Base-by-base conservation (phyloP, 2,797 vertebrate species). In the Scyliorhinus canicula region DNA sequence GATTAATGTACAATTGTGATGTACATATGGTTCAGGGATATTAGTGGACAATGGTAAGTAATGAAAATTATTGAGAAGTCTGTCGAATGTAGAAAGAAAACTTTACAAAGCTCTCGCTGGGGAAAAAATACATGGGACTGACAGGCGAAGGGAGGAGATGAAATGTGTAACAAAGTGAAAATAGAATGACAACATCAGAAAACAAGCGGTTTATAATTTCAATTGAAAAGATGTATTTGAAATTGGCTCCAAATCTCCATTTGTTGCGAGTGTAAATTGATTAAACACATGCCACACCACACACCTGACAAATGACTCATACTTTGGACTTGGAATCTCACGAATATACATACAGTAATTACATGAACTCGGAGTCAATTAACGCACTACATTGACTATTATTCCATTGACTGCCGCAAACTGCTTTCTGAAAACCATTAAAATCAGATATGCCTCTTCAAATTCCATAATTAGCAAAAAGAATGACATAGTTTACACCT, bases 261-360 rank as follows among this genome's bases (percentile, higher is more conserved):
- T 93, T 69, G 26, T 93, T 67, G 90, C 28, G 57, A 93, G 60
- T 67, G 63, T 69, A 50, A 93, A 71, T 47, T 52, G 65, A 7
- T 71, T 93, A 71, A 93, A 71, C 85, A 52, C 71, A 35, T 71
- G 65, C 47, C 71, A 31, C 65, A 16, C 44, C 93, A 35, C 40
- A 93, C 93, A 93, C 67, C 93, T 69, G 47, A 93, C 12, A 93
- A 67, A 47, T 71, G 93, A 93, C 40, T 93, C 65, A 93, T 50
- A 31, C 26, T 93, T 93, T 93, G 44, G 65, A 35, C 44, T 52
- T 67, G 67, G 50, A 93, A 93, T 3, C 28, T 3, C 52, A n/a
- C 6, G 9, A 26, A 65, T 44, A 24, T 65, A 24, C 21, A 26
- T 44, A n/a, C 88, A 93, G 47, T 93, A 50, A 71, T 93, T 50